phyloP scores from a whole-genome alignment of 2,888 invertebrate genomes.

The Agapetus fuscipes region DNA sequence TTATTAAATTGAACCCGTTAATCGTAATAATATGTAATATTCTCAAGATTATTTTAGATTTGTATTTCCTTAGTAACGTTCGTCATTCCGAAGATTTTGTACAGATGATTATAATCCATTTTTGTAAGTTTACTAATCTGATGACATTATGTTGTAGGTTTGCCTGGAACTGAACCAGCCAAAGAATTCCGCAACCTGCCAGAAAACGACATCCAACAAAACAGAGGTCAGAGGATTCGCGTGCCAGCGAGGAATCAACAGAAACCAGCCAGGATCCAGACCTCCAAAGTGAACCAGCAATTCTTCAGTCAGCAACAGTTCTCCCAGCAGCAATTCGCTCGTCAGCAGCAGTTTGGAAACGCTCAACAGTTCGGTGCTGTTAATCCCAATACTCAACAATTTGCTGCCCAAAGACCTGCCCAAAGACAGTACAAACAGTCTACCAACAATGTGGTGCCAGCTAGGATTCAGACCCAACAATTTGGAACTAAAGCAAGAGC shows the following conservation, averaged over 20 bases:
- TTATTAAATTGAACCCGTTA: too few relatives aligned
- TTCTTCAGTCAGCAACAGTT: constrained; percentile 5
- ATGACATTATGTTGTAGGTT: constrained; percentile 11
- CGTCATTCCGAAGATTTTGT: too few relatives aligned
- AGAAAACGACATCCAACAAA: constrained; percentile 1
- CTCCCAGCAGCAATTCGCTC: constrained; percentile 10
- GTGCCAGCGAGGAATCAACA: constrained; percentile 6
- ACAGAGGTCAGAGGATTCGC: constrained; percentile 8
- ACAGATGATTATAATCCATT: too few relatives aligned
- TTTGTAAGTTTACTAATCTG: too few relatives aligned
- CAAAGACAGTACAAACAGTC: neutral
- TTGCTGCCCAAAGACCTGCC: neutral
- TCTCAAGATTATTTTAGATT: too few relatives aligned
- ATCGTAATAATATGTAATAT: too few relatives aligned
- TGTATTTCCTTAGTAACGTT: too few relatives aligned
- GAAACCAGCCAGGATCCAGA: constrained; percentile 5
- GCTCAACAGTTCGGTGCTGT: neutral
- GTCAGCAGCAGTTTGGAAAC: neutral
- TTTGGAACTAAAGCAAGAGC: constrained; percentile 1
- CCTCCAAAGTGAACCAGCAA: constrained; percentile 1
- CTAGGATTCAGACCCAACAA: neutral
- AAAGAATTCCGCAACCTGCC: constrained; percentile 17
- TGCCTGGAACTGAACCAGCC: constrained; percentile 15
- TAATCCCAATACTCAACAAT: constrained; percentile 3
- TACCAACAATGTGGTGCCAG: neutral